Evolutionary conservation across 2,113 vertebrate species (phyloP).

Genomic region (Paralichthys olivaceus): DNA sequence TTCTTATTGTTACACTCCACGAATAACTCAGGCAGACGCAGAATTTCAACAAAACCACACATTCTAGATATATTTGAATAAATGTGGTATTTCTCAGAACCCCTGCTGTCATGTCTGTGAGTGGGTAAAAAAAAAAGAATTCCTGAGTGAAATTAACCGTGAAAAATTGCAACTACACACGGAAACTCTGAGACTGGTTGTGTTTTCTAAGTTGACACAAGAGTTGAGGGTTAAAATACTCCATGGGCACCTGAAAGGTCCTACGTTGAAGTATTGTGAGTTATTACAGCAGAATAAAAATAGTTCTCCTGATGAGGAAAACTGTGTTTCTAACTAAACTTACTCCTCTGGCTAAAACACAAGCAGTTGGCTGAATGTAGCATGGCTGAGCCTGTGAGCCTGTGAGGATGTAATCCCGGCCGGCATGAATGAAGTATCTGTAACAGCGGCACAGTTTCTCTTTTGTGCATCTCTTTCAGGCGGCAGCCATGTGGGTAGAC

Average conservation of each 20-base stretch:
- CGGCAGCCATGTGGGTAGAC: slow-evolving; percentile 35
- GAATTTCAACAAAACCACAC: not conserved
- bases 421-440: slow-evolving; percentile 56
- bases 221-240: not conserved
- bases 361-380: slow-evolving; percentile 40
- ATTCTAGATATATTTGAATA: not conserved
- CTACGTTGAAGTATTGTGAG: not conserved
- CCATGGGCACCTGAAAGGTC: not conserved
- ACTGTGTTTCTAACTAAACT: not conserved
- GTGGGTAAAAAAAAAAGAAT: not conserved
- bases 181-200: not conserved
- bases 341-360: slow-evolving; percentile 7
- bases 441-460: slow-evolving; percentile 65
- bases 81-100: slow-evolving; percentile 10
- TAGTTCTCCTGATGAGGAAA: not conserved
- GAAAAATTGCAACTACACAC: not conserved
- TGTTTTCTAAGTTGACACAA: not conserved
- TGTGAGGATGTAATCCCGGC: slow-evolving; percentile 46
- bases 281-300: too few species aligned
- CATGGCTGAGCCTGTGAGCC: slow-evolving; percentile 14
- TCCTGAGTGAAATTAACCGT: slow-evolving; percentile 1
- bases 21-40: not conserved
- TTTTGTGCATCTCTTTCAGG: slow-evolving; percentile 56
- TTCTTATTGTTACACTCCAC: not conserved
- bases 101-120: not conserved